A percentile compares a stretch with the other conserved stretches of the same genome.
phyloP scores from a whole-genome alignment of 2,888 invertebrate species.

The Eumacrocentrus americanus region DNA sequence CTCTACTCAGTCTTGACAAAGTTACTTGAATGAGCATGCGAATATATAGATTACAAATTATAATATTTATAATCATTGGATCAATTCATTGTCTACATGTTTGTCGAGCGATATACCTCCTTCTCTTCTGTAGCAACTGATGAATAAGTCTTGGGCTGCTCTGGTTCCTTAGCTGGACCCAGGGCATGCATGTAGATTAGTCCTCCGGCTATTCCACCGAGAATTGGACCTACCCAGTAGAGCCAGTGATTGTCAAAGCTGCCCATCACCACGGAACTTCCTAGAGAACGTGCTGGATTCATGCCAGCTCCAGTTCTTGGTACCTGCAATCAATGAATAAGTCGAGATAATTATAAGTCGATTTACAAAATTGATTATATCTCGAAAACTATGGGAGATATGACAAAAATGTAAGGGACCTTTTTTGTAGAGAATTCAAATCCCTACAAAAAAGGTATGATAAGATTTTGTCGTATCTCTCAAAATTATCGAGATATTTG shows the following conservation, averaged over 20 bases:
- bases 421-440: no score
- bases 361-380: no score
- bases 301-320: constrained; percentile 83
- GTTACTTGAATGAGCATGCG: neutral
- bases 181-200: constrained; percentile 73
- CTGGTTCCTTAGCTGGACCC: constrained; percentile 55
- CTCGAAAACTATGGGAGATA: no score
- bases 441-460: no score
- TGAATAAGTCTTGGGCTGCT: constrained; percentile 54
- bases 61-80: no score
- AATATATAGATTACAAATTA: no score
- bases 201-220: constrained; percentile 80
- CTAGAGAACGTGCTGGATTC: constrained; percentile 91
- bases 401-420: no score
- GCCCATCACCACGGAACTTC: constrained; percentile 80
- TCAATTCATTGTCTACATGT: no score
- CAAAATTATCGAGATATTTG: no score
- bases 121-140: constrained; percentile 60
- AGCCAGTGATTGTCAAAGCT: constrained; percentile 85
- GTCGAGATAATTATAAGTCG: no score
- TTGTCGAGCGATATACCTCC: constrained; percentile 49
- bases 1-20: constrained; percentile 29
- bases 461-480: no score
- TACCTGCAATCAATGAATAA: constrained; percentile 64
- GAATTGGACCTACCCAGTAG: constrained; percentile 88